These are phyloP conservation scores for Onychostruthus taczanowskii DNA, from an alignment of 2,113 vertebrate genomes.

Conservation along the genomic window DNA sequence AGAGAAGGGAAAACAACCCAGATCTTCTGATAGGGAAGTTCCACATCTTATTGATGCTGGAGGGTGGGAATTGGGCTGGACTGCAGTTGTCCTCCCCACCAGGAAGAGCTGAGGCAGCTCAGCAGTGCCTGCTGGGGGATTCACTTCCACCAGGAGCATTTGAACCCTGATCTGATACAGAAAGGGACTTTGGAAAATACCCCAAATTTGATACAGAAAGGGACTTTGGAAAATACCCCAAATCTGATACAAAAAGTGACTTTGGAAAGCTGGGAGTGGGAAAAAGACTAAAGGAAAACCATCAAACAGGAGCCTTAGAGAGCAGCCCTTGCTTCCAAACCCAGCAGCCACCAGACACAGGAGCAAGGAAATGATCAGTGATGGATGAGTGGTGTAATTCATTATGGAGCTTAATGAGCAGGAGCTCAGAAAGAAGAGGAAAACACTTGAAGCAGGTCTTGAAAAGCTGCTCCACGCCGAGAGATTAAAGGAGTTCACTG, in stretches of 20 bases:
- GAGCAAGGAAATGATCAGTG: background rate
- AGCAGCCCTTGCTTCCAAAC: background rate
- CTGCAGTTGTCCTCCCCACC: background rate
- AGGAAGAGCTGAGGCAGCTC: background rate
- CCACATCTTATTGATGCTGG: background rate
- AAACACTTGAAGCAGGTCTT: background rate
- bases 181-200: background rate
- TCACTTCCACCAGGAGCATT: background rate
- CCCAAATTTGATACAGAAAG: no score
- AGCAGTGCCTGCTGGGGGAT: background rate
- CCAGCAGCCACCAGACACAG: background rate
- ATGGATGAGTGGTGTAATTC: background rate
- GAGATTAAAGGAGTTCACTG: background rate
- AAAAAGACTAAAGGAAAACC: background rate
- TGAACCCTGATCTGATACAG: background rate
- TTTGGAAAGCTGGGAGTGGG: background rate
- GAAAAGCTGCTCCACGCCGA: background rate
- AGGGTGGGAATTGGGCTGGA: background rate
- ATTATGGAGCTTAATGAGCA: background rate
- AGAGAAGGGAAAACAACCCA: background rate
- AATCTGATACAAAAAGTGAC: background rate
- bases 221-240: background rate
- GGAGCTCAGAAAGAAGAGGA: background rate
- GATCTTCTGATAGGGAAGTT: background rate
- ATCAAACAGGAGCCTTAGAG: background rate